phyloP scores from a whole-genome alignment of 2,113 vertebrate species.

The Chionodraco myersi region DNA sequence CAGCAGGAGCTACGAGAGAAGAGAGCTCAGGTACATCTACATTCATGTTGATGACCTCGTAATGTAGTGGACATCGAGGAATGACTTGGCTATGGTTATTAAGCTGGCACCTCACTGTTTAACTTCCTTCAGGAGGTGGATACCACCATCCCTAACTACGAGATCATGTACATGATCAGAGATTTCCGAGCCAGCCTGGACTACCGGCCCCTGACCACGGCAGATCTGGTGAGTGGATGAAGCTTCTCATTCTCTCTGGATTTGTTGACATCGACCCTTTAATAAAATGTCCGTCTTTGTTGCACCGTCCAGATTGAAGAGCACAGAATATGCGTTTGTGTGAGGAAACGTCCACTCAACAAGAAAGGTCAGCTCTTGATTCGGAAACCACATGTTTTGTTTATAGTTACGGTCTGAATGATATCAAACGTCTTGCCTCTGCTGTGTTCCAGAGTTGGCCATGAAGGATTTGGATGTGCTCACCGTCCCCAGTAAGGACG shows the following conservation, averaged over 20 bases:
- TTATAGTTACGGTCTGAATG: not conserved
- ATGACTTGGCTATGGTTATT: not conserved
- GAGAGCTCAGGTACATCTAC: constrained; percentile 90
- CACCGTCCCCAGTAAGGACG: constrained; percentile 98
- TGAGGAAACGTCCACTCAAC: constrained; percentile 97
- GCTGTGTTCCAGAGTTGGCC: constrained; percentile 84
- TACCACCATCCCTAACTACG: constrained; percentile 96
- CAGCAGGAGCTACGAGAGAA: constrained; percentile 99
- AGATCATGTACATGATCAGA: constrained; percentile 99
- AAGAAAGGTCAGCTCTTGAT: constrained; percentile 89
- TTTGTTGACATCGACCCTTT: not conserved
- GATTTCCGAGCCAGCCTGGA: constrained; percentile 97
- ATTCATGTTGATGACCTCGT: not conserved
- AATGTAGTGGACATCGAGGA: not conserved
- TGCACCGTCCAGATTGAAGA: constrained; percentile 91
- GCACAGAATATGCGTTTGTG: constrained; percentile 98
- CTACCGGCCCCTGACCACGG: constrained; percentile 94
- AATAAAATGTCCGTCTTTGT: constrained; percentile 23
- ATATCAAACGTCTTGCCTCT: not conserved
- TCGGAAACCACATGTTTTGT: not conserved
- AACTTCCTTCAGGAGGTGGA: constrained; percentile 89
- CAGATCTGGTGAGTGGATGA: constrained; percentile 90
- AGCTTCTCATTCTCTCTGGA: not conserved
- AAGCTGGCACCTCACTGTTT: not conserved
- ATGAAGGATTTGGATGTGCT: constrained; percentile 98